A percentile compares a stretch with the other conserved stretches of the same genome.
phyloP scores from a whole-genome alignment of 2,113 vertebrate species.

The Phalacrocorax aristotelis region DNA sequence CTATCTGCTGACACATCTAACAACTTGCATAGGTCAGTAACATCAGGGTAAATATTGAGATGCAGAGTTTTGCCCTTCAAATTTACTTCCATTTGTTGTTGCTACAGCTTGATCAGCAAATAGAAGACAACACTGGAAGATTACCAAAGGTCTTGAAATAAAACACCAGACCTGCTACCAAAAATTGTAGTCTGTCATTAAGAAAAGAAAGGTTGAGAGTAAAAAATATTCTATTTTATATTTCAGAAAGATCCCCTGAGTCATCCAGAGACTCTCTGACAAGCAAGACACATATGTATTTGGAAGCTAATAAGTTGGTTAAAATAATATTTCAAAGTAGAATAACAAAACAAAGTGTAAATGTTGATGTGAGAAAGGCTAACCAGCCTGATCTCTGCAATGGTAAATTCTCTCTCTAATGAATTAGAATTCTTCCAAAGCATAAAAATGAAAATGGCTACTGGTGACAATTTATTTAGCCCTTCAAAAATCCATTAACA shows the following conservation, averaged over 20 bases:
- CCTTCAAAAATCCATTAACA: not conserved
- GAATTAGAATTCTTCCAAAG: not conserved
- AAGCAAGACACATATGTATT: not conserved
- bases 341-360: not conserved
- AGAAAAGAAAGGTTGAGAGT: not conserved
- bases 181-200: not conserved
- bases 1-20: constrained; percentile 10
- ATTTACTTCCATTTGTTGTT: constrained; percentile 4
- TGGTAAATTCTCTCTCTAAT: not conserved
- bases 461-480: not conserved
- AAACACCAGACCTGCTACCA: not conserved
- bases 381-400: not conserved
- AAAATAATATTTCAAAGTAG: not conserved
- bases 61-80: not conserved
- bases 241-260: not conserved
- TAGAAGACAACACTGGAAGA: not conserved
- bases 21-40: constrained; percentile 7
- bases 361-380: not conserved
- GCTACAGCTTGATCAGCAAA: not conserved
- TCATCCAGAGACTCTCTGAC: not conserved
- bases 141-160: not conserved
- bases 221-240: not conserved
- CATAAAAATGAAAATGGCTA: not conserved
- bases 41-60: not conserved
- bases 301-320: not conserved